Evolutionary conservation across 2,113 vertebrate species (phyloP), one percentile per base, ranked within the genome.

Genomic region (Oreochromis tanganicae): DNA sequence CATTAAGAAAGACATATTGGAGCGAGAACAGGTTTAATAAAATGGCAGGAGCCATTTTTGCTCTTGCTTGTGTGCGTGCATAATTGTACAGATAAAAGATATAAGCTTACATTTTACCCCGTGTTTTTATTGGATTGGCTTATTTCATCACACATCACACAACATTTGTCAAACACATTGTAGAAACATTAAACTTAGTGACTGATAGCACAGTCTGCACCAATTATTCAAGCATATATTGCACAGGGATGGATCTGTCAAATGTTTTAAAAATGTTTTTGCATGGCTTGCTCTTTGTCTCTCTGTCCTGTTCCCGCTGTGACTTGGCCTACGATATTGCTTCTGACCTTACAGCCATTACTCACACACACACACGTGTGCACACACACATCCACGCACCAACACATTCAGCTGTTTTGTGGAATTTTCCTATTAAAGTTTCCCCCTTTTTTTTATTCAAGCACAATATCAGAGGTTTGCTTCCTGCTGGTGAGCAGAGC

Each of bases 381-480:
- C 24, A 48, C 46, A 80, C 27, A 9, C 43, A 32, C 13, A 34
- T 4, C 17, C 24, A 73, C n/a, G 38, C 34, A 7, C 56, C 36
- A 17, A 43, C 8, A 79, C 27, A 52, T 24, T 54, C 10, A 9
- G 9, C 6, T 24, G 9, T 85, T 61, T 81, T 81, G 21, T 17
- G 48, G 14, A 13, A 71, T 48, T 36, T 78, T 59, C n/a, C 5
- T 48, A 80, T 50, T 59, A n/a, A n/a, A 29, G 21, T 43, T 85
- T 61, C 12, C 73, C 43, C 19, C 46, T 4, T 3, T 14, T 27
- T 55, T 84, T 36, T 61, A 81, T 89, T 89, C 50, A 82, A 54
- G 29, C 78, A 50, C 38, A 52, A 84, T 82, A 84, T 92, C 57
- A 89, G 90, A 90, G 56, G 10, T 38, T 71, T 85, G 52, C 80